phyloP scores from a whole-genome alignment of 2,797 vertebrate genomes.

The Oreortyx pictus region DNA sequence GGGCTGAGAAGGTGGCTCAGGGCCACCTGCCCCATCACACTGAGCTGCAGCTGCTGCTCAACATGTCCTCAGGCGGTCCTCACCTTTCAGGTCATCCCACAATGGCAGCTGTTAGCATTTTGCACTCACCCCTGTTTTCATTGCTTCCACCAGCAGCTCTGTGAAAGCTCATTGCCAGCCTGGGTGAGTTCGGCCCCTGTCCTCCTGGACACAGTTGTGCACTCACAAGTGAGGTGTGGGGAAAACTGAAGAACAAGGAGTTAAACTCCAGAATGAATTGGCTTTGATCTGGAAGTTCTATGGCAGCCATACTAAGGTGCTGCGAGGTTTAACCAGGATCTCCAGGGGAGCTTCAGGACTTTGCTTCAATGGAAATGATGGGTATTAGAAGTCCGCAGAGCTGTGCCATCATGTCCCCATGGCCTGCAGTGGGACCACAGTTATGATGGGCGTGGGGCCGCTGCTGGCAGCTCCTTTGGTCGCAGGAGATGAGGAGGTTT shows the following conservation, averaged over 20 bases:
- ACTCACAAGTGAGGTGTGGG: too few species aligned
- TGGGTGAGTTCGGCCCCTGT: background rate
- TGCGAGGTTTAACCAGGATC: background rate
- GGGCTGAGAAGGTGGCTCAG: background rate
- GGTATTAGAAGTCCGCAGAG: too few species aligned
- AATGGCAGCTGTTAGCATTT: too few species aligned
- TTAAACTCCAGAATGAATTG: background rate
- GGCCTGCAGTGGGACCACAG: background rate
- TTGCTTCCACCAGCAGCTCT: background rate
- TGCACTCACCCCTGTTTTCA: background rate
- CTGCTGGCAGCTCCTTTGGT: background rate
- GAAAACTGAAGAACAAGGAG: background rate
- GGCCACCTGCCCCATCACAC: background rate
- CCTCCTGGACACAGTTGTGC: background rate
- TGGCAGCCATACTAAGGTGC: background rate
- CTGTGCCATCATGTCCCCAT: background rate
- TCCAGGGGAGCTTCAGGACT: background rate
- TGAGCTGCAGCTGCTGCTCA: background rate
- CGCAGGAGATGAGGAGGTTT: background rate
- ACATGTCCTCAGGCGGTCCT: background rate
- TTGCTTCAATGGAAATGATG: background rate
- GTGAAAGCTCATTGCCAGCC: background rate
- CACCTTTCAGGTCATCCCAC: slow-evolving; percentile 30
- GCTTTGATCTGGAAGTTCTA: background rate
- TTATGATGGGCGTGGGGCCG: background rate